Evolutionary conservation across 2,797 vertebrate genomes (phyloP), one percentile per base, ranked within the genome.

Genomic region (Tokudaia tokunoshimensis): DNA sequence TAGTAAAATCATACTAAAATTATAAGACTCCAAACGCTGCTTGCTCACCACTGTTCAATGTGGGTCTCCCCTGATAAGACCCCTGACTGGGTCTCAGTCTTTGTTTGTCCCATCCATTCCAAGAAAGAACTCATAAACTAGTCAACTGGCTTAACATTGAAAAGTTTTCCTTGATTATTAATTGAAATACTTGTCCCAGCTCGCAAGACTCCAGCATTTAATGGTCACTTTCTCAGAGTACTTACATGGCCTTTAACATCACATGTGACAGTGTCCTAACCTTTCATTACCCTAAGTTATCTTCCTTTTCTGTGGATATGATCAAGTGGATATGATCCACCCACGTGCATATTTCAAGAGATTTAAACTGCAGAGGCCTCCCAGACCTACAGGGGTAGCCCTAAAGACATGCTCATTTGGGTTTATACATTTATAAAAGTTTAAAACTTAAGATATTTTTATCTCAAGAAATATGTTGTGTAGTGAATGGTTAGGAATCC

Each of bases 1-100:
- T 41, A 79, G 44, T 81, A 92, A 95, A 92, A 37, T 75, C 37
- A 94, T 84, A 47, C 92, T 93, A 90, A 93, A 80, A 88, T 72
- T 57, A 55, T 72, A 52, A 74, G 55, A 74, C 29, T 55, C 37
- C 59, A 29, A 74, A 31, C 1, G 50, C 47, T 22, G n/a, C 17
- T 55, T 52, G 63, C 41, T 17, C 74, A 8, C 20, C 76, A 59
- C n/a, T 74, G 31, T 34, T n/a, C 59, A 14, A 0, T 44, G 2
- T 19, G 22, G 4, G 22, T 55, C 61, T 85, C 29, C 34, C 13
- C 44, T 67, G 37, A 41, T 74, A 81, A 44, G 34, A 74, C 78
- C 31, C 26, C 20, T 44, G 17, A n/a, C 41, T 52, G 22, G 57
- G 31, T 67, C 59, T 79, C 74, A 50, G 14, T 31, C 34, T 94